phyloP scores from a whole-genome alignment of 2,888 invertebrate species.

The Drosophila suboccidentalis region DNA sequence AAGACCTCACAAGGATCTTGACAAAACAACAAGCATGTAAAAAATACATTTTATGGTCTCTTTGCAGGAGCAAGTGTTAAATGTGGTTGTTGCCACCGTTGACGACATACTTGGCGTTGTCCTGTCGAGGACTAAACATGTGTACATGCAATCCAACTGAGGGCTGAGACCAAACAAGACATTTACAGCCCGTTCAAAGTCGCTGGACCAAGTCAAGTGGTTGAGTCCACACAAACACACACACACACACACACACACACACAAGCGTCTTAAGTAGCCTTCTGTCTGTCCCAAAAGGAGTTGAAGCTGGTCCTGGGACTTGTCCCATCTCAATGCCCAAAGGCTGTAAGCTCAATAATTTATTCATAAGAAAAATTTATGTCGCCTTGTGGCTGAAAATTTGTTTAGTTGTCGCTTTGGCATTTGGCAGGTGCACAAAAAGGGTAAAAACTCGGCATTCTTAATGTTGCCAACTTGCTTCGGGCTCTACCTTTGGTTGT shows the following conservation, averaged over 20 bases:
- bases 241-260: conserved; percentile 2
- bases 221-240: conserved; percentile 26
- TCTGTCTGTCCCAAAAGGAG: neutral
- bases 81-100: conserved; percentile 27
- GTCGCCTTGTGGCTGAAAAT: conserved; percentile 63
- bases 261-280: conserved; percentile 41
- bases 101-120: conserved; percentile 4
- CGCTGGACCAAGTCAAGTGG: conserved; percentile 49
- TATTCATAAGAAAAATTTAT: conserved; percentile 79
- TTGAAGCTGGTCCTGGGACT: conserved; percentile 1
- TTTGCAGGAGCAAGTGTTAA: conserved; percentile 52
- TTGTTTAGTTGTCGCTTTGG: conserved; percentile 59
- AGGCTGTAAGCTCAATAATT: conserved; percentile 66
- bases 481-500: conserved; percentile 13
- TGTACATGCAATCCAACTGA: conserved; percentile 28
- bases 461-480: conserved; percentile 26
- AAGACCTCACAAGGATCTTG: conserved; percentile 19
- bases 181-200: conserved; percentile 27
- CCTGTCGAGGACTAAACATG: conserved; percentile 39
- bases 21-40: conserved; percentile 11
- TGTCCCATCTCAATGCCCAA: conserved; percentile 31
- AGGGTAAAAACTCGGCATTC: conserved; percentile 19
- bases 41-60: conserved; percentile 40
- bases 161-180: conserved; percentile 24
- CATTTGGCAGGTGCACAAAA: conserved; percentile 51